These are phyloP conservation scores for Mythimna impura DNA, from an alignment of 2,888 invertebrate genomes.

Conservation along the genomic window DNA sequence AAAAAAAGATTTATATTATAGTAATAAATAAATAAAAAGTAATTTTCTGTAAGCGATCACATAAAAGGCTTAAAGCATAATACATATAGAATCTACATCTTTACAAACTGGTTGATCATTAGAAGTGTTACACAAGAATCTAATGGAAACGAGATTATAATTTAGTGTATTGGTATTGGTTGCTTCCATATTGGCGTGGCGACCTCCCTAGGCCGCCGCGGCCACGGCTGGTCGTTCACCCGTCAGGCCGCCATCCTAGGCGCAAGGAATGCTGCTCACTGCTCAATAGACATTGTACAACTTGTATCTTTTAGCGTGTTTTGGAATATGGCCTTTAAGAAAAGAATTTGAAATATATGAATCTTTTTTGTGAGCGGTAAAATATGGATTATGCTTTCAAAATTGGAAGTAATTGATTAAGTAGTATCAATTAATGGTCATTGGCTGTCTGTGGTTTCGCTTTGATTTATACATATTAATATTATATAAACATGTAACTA, in stretches of 20 bases:
- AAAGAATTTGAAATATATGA: constrained; percentile 11
- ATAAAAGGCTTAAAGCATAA: constrained; percentile 21
- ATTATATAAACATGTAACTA: neutral
- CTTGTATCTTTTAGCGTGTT: constrained; percentile 51
- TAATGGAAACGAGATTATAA: constrained; percentile 54
- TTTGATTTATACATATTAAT: too few relatives aligned
- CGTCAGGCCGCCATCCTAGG: constrained; percentile 74
- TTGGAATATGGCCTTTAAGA: constrained; percentile 36
- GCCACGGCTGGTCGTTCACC: constrained; percentile 85
- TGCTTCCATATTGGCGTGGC: constrained; percentile 71
- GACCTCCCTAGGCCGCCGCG: constrained; percentile 78
- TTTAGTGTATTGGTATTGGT: constrained; percentile 61
- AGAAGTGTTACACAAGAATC: constrained; percentile 36
- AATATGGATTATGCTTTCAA: constrained; percentile 23
- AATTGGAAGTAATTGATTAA: constrained; percentile 8
- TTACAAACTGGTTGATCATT: constrained; percentile 13
- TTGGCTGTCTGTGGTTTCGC: neutral
- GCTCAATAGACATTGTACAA: constrained; percentile 49
- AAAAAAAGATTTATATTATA: neutral
- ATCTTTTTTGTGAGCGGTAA: constrained; percentile 19
- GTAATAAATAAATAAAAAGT: constrained; percentile 2
- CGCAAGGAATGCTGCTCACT: constrained; percentile 62
- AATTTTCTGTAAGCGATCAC: neutral
- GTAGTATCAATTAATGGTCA: neutral
- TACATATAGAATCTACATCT: constrained; percentile 5